Evolutionary conservation across 2,113 vertebrate genomes (phyloP).

Genomic region (Sylvicapra grimmia): DNA sequence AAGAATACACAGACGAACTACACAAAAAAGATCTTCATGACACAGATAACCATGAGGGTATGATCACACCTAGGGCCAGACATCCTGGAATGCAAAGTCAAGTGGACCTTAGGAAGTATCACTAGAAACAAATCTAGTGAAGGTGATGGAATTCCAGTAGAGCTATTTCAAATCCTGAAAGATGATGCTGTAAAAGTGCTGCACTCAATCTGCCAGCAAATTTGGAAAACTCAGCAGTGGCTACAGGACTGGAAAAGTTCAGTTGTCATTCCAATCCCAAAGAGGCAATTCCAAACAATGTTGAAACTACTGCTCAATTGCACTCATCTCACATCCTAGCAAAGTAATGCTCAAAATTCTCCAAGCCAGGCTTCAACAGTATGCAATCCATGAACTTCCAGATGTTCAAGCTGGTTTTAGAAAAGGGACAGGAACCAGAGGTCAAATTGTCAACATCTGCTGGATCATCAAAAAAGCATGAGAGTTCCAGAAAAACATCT

Average conservation of each 20-base stretch:
- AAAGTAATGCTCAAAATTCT: not conserved
- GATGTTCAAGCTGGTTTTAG: not conserved
- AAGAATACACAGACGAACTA: not conserved
- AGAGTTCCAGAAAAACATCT: not conserved
- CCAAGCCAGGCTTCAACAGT: not conserved
- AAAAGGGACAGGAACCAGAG: not conserved
- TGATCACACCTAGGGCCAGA: not conserved
- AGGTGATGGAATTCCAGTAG: not conserved
- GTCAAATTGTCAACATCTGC: not conserved
- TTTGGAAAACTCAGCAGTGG: not conserved
- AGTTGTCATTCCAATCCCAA: not conserved
- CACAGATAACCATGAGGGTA: not conserved
- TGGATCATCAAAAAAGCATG: not conserved
- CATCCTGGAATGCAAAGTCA: not conserved
- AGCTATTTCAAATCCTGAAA: not conserved
- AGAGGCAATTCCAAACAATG: not conserved
- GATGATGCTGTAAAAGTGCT: not conserved
- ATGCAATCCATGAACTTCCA: not conserved
- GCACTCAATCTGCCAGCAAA: not conserved
- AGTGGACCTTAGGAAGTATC: not conserved
- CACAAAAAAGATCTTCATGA: not conserved
- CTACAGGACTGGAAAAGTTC: not conserved
- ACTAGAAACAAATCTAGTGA: not conserved
- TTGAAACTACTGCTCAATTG: not conserved
- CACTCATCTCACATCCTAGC: not conserved